These are phyloP conservation scores for Standfussiana lucernea DNA, from an alignment of 2,888 invertebrate genomes.

Conservation along the genomic window DNA sequence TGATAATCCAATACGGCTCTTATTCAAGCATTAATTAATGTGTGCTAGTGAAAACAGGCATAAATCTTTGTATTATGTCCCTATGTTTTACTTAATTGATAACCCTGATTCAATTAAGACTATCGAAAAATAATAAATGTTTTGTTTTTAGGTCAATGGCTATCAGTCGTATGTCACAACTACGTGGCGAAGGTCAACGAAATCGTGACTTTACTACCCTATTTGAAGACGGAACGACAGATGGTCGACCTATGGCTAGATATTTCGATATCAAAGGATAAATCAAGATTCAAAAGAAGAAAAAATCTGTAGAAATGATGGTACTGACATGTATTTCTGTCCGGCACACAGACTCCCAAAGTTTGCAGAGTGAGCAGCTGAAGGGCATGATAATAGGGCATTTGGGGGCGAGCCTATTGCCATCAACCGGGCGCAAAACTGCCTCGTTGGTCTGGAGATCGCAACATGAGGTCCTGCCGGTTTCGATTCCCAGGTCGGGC, in stretches of 20 bases:
- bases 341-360: no score
- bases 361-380: no score
- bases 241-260: not conserved
- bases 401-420: no score
- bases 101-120: not conserved
- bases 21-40: not conserved
- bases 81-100: not conserved
- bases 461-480: no score
- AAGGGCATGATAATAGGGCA: no score
- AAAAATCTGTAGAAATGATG: not conserved
- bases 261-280: not conserved
- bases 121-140: not conserved
- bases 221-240: not conserved
- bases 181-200: not conserved
- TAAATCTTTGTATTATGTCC: not conserved
- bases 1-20: not conserved
- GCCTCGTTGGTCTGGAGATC: no score
- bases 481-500: no score
- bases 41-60: not conserved
- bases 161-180: not conserved
- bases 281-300: not conserved
- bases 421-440: no score
- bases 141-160: not conserved
- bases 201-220: not conserved
- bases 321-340: no score